These are phyloP conservation scores for Pogonus chalceus DNA, from an alignment of 1,140 invertebrate species.

Conservation along the genomic window DNA sequence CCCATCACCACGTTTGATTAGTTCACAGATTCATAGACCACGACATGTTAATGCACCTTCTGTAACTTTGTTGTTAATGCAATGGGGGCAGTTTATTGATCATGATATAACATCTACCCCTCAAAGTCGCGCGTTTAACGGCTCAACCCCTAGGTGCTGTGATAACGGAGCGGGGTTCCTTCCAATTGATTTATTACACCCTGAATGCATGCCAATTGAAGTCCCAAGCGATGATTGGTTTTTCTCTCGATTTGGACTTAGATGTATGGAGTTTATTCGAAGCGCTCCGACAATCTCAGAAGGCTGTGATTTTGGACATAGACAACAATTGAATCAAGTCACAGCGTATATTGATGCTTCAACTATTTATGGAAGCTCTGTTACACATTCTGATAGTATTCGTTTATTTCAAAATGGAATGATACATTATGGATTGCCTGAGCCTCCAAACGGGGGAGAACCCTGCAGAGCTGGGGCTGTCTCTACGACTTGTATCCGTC, in stretches of 20 bases:
- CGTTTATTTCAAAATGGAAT: conserved; percentile 61
- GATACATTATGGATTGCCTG: conserved; percentile 53
- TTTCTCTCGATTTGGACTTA: conserved; percentile 53
- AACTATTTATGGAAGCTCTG: conserved; percentile 80
- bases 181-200: conserved; percentile 58
- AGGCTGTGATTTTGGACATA: conserved; percentile 57
- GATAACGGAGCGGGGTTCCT: conserved; percentile 49
- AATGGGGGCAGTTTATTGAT: conserved; percentile 78
- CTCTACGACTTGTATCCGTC: conserved; percentile 55
- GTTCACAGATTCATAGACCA: conserved; percentile 52
- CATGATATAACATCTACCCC: conserved; percentile 67
- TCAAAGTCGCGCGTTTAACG: conserved; percentile 63
- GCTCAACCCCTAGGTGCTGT: conserved; percentile 70
- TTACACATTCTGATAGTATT: conserved; percentile 61
- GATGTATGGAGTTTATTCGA: conserved; percentile 65
- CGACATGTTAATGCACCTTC: conserved; percentile 44
- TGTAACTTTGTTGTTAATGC: conserved; percentile 71
- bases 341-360: conserved; percentile 88
- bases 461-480: conserved; percentile 56
- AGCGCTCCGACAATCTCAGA: conserved; percentile 59
- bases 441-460: conserved; percentile 39
- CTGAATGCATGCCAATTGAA: conserved; percentile 71
- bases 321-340: conserved; percentile 67
- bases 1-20: conserved; percentile 58
- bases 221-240: conserved; percentile 64